Evolutionary conservation across 2,888 invertebrate genomes (phyloP).

Genomic region (Schizotus pectinicornis): DNA sequence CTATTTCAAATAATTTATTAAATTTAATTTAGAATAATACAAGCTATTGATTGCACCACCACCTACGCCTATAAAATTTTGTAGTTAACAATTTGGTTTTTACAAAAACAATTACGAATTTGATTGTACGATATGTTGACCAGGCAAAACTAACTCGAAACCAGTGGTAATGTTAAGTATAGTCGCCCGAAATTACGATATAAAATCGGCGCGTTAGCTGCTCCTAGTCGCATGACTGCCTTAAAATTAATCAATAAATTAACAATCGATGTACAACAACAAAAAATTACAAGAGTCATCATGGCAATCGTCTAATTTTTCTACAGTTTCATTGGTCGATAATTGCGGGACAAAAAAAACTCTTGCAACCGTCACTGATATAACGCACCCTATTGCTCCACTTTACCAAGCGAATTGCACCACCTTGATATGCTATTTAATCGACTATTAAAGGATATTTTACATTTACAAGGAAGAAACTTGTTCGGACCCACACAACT

Average conservation of each 20-base stretch:
- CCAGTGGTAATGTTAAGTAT: slow-evolving; percentile 16
- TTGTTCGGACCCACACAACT: neutral
- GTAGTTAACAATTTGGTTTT: slow-evolving; percentile 34
- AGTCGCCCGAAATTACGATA: slow-evolving; percentile 13
- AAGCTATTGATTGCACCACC: slow-evolving; percentile 57
- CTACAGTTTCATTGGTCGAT: neutral
- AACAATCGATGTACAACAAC: slow-evolving; percentile 28
- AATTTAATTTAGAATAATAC: slow-evolving; percentile 48
- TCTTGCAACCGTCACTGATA: slow-evolving; percentile 7
- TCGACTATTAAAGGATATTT: slow-evolving; percentile 11
- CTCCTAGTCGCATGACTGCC: slow-evolving; percentile 15
- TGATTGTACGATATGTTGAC: slow-evolving; percentile 39
- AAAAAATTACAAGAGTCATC: slow-evolving; percentile 15
- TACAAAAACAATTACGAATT: slow-evolving; percentile 28
- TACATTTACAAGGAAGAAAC: slow-evolving; percentile 4
- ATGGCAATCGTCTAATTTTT: slow-evolving; percentile 8
- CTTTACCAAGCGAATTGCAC: slow-evolving; percentile 22
- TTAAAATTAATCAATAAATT: slow-evolving; percentile 30
- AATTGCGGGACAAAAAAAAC: slow-evolving; percentile 8
- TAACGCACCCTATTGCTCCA: slow-evolving; percentile 7
- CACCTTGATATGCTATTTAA: slow-evolving; percentile 36
- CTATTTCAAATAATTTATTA: slow-evolving; percentile 35
- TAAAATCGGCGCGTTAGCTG: slow-evolving; percentile 23
- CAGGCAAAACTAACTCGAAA: slow-evolving; percentile 22
- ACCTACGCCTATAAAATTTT: slow-evolving; percentile 53